Percentiles rank a stretch among this genome's conserved stretches.
phyloP scores from a whole-genome alignment of 1,140 invertebrate genomes.

The Sminthurides bifidus region DNA sequence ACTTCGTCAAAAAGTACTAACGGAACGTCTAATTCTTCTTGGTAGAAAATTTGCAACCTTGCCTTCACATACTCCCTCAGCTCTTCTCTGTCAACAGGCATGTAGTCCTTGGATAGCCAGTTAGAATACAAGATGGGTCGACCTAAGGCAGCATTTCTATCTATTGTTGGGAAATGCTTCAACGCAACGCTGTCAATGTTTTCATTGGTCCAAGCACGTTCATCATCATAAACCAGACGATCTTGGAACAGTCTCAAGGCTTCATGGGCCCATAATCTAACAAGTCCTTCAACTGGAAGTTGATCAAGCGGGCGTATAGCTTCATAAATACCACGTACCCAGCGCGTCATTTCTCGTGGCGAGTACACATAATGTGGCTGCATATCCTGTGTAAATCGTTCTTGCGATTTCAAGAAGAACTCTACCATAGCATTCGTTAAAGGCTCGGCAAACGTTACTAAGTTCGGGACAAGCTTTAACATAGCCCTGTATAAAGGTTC shows the following conservation, averaged over 20 bases:
- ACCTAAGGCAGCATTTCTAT: slow-evolving; percentile 68
- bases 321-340: slow-evolving; percentile 98
- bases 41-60: slow-evolving; percentile 92
- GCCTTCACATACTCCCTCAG: slow-evolving; percentile 93
- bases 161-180: slow-evolving; percentile 89
- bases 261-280: slow-evolving; percentile 97
- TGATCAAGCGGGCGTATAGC: slow-evolving; percentile 89
- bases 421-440: slow-evolving; percentile 98
- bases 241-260: slow-evolving; percentile 94
- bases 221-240: slow-evolving; percentile 83
- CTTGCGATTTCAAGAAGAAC: slow-evolving; percentile 93
- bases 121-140: slow-evolving; percentile 96
- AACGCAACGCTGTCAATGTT: slow-evolving; percentile 88
- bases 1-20: slow-evolving; percentile 98
- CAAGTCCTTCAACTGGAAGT: slow-evolving; percentile 81
- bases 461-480: slow-evolving; percentile 77
- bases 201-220: slow-evolving; percentile 95
- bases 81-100: slow-evolving; percentile 89
- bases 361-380: slow-evolving; percentile 99
- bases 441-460: slow-evolving; percentile 87
- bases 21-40: slow-evolving; percentile 97
- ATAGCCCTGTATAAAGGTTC: slow-evolving; percentile 96
- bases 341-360: slow-evolving; percentile 98
- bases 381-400: slow-evolving; percentile 98
- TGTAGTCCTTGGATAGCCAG: slow-evolving; percentile 97